Evolutionary conservation across 1,140 invertebrate species (phyloP).

Genomic region (Apocrypta bakeri): DNA sequence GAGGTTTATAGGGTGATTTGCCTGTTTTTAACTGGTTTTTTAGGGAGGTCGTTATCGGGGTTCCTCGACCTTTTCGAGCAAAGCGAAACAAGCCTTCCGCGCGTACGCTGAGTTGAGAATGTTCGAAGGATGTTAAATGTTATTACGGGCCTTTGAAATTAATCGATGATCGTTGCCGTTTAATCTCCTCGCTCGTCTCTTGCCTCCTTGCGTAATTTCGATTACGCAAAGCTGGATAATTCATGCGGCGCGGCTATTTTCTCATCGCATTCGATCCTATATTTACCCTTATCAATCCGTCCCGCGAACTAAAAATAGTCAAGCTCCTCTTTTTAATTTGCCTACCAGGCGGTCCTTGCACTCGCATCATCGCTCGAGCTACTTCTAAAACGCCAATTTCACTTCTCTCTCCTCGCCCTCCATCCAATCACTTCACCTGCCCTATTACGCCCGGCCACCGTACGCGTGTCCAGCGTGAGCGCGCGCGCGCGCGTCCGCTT

Average conservation of each 20-base stretch:
- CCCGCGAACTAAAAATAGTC: background rate
- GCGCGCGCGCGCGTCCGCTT: slow-evolving; percentile 3
- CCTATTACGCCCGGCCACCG: slow-evolving; percentile 17
- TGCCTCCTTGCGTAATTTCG: background rate
- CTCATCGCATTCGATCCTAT: too few relatives aligned
- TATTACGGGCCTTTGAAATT: background rate
- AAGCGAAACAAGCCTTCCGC: too few relatives aligned
- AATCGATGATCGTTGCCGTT: background rate
- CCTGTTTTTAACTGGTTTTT: background rate
- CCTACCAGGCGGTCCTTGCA: background rate
- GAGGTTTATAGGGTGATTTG: background rate
- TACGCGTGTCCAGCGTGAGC: slow-evolving; percentile 32
- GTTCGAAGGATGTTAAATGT: background rate
- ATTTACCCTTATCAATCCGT: too few relatives aligned
- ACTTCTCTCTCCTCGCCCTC: background rate
- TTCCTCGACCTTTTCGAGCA: background rate
- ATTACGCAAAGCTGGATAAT: background rate
- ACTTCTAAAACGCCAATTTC: slow-evolving; percentile 32
- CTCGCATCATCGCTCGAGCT: background rate
- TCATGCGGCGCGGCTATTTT: too few relatives aligned
- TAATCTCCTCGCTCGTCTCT: too few relatives aligned
- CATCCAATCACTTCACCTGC: slow-evolving; percentile 40
- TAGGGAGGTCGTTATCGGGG: background rate
- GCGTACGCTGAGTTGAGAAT: too few relatives aligned
- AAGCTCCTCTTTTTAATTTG: slow-evolving; percentile 26